These are phyloP conservation scores for Austrofundulus limnaeus DNA, from an alignment of 2,113 vertebrate genomes.

Conservation along the genomic window DNA sequence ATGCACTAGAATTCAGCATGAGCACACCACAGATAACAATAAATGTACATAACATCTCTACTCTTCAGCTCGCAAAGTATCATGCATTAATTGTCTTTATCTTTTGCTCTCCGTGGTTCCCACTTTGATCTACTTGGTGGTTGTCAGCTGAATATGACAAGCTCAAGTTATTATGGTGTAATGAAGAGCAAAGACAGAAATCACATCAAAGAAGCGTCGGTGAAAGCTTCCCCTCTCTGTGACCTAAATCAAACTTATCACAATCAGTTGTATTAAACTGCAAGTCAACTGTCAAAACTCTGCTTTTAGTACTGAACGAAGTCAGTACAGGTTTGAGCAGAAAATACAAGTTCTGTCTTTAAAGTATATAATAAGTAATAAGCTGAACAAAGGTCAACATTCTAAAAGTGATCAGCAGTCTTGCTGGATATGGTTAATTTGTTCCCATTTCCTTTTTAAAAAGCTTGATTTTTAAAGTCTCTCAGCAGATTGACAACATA, in stretches of 20 bases:
- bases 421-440: no score
- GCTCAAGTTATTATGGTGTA: neutral
- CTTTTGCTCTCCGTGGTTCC: neutral
- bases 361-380: neutral
- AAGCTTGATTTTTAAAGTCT: neutral
- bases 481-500: neutral
- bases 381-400: neutral
- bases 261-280: neutral
- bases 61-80: conserved; percentile 1
- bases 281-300: conserved; percentile 2
- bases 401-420: no score
- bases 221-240: neutral
- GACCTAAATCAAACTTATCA: conserved; percentile 10
- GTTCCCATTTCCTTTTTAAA: neutral
- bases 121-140: conserved; percentile 7
- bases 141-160: neutral
- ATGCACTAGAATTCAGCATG: conserved; percentile 54
- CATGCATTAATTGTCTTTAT: neutral
- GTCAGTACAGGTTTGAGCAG: neutral
- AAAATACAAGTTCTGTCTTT: neutral
- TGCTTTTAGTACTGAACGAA: neutral
- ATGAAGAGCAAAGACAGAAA: conserved; percentile 11
- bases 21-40: conserved; percentile 39
- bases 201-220: conserved; percentile 5
- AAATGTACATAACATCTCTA: conserved; percentile 35